Conservation (phyloP, 1,140 invertebrate species). For the Trinorchestia longiramus region DNA sequence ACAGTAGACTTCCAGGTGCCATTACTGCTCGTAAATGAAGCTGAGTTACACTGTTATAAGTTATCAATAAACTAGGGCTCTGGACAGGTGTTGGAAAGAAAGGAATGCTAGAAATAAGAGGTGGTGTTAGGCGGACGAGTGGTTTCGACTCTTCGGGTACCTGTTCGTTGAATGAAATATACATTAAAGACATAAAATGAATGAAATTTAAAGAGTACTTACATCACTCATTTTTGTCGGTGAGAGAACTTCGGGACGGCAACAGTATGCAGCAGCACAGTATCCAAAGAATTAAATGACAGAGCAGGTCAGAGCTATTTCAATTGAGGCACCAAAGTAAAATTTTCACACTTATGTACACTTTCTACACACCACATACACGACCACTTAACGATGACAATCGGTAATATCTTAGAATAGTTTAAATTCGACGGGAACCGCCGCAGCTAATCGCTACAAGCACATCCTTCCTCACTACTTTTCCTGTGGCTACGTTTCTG, state of each 20-base stretch:
- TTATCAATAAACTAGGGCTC: not conserved
- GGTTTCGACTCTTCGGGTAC: not conserved
- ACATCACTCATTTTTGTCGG: slow-evolving; percentile 32
- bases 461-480: slow-evolving; percentile 48
- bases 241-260: slow-evolving; percentile 23
- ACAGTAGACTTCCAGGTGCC: not conserved
- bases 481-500: slow-evolving; percentile 33
- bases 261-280: slow-evolving; percentile 24
- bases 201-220: not conserved
- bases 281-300: slow-evolving; percentile 25
- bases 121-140: not conserved
- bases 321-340: slow-evolving; percentile 32
- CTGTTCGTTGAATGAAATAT: not conserved
- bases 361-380: slow-evolving; percentile 44
- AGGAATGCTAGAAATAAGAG: not conserved
- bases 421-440: slow-evolving; percentile 51
- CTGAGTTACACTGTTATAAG: not conserved
- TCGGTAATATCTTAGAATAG: slow-evolving; percentile 48
- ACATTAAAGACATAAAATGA: not conserved
- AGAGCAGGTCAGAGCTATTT: slow-evolving; percentile 18
- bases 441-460: slow-evolving; percentile 46
- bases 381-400: slow-evolving; percentile 47
- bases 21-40: not conserved
- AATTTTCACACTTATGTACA: slow-evolving; percentile 31
- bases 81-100: not conserved